Conservation (phyloP, 2,888 invertebrate genomes). For the Dynastes hyllus region DNA sequence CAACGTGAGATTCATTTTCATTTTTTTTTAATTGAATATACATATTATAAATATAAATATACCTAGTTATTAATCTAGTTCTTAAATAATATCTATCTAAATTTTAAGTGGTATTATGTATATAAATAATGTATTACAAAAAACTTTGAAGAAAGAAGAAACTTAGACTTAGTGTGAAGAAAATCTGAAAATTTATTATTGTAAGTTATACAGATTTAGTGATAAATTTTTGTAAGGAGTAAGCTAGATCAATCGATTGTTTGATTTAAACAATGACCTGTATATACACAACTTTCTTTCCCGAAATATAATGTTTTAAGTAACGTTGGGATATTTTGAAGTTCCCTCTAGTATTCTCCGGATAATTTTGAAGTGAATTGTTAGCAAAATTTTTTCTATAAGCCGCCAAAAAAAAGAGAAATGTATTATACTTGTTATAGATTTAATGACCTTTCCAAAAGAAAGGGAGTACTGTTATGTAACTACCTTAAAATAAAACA, state of each 20-base stretch:
- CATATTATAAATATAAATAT: background rate
- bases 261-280: slow-evolving; percentile 25
- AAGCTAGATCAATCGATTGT: slow-evolving; percentile 16
- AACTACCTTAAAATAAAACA: too few species aligned
- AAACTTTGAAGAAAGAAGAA: background rate
- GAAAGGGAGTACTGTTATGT: too few species aligned
- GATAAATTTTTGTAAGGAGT: slow-evolving; percentile 39
- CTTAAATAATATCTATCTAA: background rate
- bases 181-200: slow-evolving; percentile 26
- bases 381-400: too few species aligned
- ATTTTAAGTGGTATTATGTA: slow-evolving; percentile 35
- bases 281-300: slow-evolving; percentile 20
- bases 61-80: slow-evolving; percentile 28
- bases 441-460: too few species aligned
- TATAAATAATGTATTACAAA: slow-evolving; percentile 19
- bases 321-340: background rate
- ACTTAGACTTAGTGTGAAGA: background rate
- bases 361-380: too few species aligned
- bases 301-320: slow-evolving; percentile 42
- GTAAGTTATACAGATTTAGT: slow-evolving; percentile 38
- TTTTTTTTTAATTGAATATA: slow-evolving; percentile 28
- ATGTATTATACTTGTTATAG: too few species aligned
- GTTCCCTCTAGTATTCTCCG: too few species aligned
- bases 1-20: background rate
- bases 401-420: too few species aligned